These are phyloP conservation scores for Paramormyrops kingsleyae DNA, from an alignment of 2,113 vertebrate genomes.

Conservation along the genomic window DNA sequence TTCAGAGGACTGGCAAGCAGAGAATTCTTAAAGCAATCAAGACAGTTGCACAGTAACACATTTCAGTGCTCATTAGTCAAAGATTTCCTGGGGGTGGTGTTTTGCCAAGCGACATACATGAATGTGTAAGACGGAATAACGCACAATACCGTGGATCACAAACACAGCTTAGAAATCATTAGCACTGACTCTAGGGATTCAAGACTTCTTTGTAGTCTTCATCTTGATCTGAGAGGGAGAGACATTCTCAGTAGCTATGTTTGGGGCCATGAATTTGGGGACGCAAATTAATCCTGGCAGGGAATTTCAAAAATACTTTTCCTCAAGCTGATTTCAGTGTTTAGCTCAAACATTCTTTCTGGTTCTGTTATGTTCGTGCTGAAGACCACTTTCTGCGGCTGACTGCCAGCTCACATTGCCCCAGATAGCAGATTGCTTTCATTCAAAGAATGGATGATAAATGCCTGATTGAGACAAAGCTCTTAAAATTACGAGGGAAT, in stretches of 20 bases:
- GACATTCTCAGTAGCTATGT: background rate
- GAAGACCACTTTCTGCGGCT: background rate
- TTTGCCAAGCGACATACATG: background rate
- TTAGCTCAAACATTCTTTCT: background rate
- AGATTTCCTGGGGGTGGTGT: background rate
- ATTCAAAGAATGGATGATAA: background rate
- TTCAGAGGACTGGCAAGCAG: background rate
- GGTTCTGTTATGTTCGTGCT: background rate
- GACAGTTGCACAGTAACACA: background rate
- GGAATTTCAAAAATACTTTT: background rate
- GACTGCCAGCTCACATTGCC: background rate
- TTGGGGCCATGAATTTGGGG: background rate
- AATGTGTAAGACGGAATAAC: background rate
- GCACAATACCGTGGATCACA: background rate
- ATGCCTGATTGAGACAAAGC: background rate
- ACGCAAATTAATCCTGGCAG: background rate
- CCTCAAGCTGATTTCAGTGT: background rate
- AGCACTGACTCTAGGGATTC: background rate
- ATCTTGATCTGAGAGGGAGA: background rate
- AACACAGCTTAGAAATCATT: background rate
- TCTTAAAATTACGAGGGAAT: background rate
- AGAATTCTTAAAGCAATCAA: background rate
- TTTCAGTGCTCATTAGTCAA: background rate
- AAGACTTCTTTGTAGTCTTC: background rate
- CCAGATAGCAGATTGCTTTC: background rate